Conservation (phyloP, 2,888 invertebrate species). For the Torymus texanus region DNA sequence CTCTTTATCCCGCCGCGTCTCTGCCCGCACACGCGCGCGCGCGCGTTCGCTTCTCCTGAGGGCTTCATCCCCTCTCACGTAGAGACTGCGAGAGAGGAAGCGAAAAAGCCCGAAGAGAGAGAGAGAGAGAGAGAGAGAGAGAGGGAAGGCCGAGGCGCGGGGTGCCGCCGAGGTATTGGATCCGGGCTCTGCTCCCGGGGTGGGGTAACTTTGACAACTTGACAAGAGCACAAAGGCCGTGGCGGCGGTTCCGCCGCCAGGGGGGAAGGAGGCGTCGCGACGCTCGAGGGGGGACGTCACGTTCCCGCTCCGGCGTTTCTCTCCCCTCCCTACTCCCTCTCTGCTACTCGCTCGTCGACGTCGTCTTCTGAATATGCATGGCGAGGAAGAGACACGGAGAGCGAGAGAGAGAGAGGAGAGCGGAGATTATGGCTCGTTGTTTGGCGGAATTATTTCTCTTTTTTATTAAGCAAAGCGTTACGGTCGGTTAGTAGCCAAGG, state of each 20-base stretch:
- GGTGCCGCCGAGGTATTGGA: slow-evolving; percentile 51
- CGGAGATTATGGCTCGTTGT: slow-evolving; percentile 42
- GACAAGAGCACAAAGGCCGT: slow-evolving; percentile 76
- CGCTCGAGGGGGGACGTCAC: slow-evolving; percentile 68
- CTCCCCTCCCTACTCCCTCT: slow-evolving; percentile 44
- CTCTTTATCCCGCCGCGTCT: background rate
- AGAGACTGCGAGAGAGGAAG: background rate
- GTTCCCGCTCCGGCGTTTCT: slow-evolving; percentile 20
- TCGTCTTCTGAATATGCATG: slow-evolving; percentile 54
- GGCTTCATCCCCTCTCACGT: slow-evolving; percentile 48
- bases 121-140: slow-evolving; percentile 3
- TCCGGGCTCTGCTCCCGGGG: slow-evolving; percentile 45
- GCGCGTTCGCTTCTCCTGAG: slow-evolving; percentile 24
- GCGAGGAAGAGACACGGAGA: background rate
- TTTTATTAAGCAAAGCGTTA: background rate
- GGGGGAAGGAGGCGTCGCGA: slow-evolving; percentile 77
- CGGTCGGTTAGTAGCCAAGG: background rate
- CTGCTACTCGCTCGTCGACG: background rate
- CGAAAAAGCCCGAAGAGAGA: background rate
- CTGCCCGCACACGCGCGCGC: background rate
- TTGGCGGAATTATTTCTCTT: slow-evolving; percentile 33
- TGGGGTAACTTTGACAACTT: slow-evolving; percentile 75
- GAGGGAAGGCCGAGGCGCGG: slow-evolving; percentile 5
- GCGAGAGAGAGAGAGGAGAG: slow-evolving; percentile 30
- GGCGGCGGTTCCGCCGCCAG: slow-evolving; percentile 61